Percentiles rank a stretch among this genome's conserved stretches.
phyloP scores from a whole-genome alignment of 2,113 vertebrate genomes.

The Kryptolebias marmoratus region DNA sequence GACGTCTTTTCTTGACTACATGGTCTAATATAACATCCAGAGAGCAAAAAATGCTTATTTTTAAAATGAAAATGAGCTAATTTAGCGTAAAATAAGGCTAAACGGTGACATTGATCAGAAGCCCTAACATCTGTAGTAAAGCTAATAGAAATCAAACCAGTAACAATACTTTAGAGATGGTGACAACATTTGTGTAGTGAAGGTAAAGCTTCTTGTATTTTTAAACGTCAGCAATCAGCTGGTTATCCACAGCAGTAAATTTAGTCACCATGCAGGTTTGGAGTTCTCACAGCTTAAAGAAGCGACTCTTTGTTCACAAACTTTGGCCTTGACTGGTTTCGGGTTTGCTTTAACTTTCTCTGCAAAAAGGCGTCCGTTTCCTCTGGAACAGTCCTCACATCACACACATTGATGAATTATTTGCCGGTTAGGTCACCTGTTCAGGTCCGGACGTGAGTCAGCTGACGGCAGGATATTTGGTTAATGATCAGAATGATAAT shows the following conservation, averaged over 20 bases:
- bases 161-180: neutral
- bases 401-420: constrained; percentile 41
- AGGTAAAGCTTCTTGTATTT: no score
- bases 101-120: neutral
- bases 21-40: no score
- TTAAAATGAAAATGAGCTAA: neutral
- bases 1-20: no score
- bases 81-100: neutral
- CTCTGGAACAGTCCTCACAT: neutral
- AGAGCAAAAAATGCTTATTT: no score
- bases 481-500: constrained; percentile 34
- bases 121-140: neutral
- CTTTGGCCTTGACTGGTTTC: constrained; percentile 21
- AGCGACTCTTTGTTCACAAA: constrained; percentile 47
- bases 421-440: constrained; percentile 35
- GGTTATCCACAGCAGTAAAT: neutral
- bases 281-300: constrained; percentile 43
- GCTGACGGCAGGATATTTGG: constrained; percentile 26
- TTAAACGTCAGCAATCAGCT: no score
- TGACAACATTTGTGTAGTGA: neutral
- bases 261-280: neutral
- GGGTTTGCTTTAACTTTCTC: constrained; percentile 25
- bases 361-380: constrained; percentile 5
- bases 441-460: neutral
- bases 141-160: neutral